Evolutionary conservation across 2,888 invertebrate species (phyloP), one percentile per base, ranked within the genome.

Genomic region (Habrosyne pyritoides): DNA sequence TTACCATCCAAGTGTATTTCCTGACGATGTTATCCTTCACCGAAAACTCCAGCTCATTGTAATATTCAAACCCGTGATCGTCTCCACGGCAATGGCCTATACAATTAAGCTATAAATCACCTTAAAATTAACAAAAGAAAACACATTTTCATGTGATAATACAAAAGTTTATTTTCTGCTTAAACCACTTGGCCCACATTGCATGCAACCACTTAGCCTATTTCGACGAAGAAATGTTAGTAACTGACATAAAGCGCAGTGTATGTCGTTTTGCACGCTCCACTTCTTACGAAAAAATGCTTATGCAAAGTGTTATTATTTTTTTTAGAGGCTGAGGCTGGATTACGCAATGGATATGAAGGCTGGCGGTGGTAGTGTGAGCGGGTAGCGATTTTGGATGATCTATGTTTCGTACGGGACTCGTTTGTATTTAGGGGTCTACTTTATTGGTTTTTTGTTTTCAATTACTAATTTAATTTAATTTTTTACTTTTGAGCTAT

Each of bases 231-330:
- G 71, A 71, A 66, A 47, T 53, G 59, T 60, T 76, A 76, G 70
- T 72, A 75, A 66, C 75, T 67, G 67, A 73, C 70, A 81, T 75
- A 56, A 67, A 61, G 60, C 67, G 78, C 77, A 84, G 86, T 82
- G 75, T 79, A 86, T 81, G 83, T 72, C 73, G 71, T 68, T 61
- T 69, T 69, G n/a, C 36, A 64, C 67, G 70, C 71, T 74, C 64
- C 65, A 67, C 70, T 73, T 79, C 73, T 70, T 79, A 72, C 80
- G 78, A 84, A 86, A 86, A 87, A 90, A 87, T 88, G 87, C 84
- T 90, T 90, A 89, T 91, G 87, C 84, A 87, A 88, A 91, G 87
- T 90, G 88, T 89, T 90, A 90, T 91, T 89, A 89, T 91, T 90
- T 83, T 88, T 87, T 83, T 84, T 73, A 62, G 69, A 67, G 64